These are phyloP conservation scores for Aethes cnicana DNA, from an alignment of 2,888 invertebrate species.

Conservation along the genomic window DNA sequence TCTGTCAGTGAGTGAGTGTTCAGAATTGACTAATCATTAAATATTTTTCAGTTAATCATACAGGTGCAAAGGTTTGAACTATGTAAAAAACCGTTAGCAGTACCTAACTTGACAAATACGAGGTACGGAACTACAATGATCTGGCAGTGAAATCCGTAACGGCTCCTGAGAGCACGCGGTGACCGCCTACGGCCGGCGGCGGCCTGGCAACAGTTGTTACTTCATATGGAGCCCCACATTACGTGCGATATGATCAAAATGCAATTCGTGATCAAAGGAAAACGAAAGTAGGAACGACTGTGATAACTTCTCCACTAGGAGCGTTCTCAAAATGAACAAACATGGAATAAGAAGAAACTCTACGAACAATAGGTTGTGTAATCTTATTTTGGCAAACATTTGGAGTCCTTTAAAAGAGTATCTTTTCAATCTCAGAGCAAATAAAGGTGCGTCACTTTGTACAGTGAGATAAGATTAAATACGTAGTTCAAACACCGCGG, in stretches of 20 bases:
- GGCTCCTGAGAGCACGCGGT: constrained; percentile 30
- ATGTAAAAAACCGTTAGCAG: background rate
- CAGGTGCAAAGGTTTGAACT: too few relatives aligned
- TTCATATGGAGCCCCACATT: constrained; percentile 32
- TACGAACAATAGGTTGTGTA: background rate
- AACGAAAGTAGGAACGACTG: constrained; percentile 17
- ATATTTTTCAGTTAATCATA: too few relatives aligned
- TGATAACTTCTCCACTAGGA: background rate
- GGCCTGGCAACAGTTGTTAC: constrained; percentile 32
- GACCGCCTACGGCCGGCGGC: constrained; percentile 29
- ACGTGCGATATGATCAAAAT: constrained; percentile 30
- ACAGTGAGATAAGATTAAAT: constrained; percentile 32
- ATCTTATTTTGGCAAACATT: constrained; percentile 21
- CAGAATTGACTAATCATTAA: too few relatives aligned
- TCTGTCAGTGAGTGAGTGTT: too few relatives aligned
- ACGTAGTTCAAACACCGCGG: constrained; percentile 12
- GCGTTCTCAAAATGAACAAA: background rate
- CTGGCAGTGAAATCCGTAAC: constrained; percentile 37
- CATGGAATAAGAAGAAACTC: constrained; percentile 1
- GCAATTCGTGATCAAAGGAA: constrained; percentile 31
- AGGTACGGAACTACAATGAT: constrained; percentile 11
- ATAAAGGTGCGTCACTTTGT: constrained; percentile 50
- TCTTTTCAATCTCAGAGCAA: constrained; percentile 40
- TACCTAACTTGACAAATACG: constrained; percentile 2
- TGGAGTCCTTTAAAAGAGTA: constrained; percentile 11